Evolutionary conservation across 1,140 invertebrate species (phyloP).

Genomic region (Meteorus sp.): DNA sequence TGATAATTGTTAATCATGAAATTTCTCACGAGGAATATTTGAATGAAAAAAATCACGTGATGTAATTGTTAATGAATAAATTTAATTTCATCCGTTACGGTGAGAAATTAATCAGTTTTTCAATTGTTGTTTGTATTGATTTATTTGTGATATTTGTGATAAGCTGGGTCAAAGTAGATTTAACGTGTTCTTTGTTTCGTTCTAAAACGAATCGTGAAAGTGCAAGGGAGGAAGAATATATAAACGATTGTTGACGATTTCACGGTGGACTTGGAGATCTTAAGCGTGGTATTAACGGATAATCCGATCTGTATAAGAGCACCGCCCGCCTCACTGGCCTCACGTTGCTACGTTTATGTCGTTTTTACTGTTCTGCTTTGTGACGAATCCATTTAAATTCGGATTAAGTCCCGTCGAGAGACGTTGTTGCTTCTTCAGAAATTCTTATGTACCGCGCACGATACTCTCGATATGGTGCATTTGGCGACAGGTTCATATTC

Average conservation of each 20-base stretch:
- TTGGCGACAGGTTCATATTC: neutral
- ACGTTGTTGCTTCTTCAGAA: no score
- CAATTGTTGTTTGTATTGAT: no score
- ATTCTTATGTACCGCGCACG: no score
- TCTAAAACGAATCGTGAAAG: neutral
- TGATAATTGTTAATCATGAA: no score
- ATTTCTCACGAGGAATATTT: neutral
- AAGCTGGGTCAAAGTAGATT: neutral
- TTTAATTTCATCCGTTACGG: no score
- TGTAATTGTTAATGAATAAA: no score
- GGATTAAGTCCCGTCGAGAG: constrained; percentile 32
- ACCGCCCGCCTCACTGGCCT: constrained; percentile 25
- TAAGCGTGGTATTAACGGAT: constrained; percentile 27
- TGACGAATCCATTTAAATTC: constrained; percentile 41
- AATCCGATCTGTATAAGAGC: constrained; percentile 31
- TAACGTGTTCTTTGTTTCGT: neutral
- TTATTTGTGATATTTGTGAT: neutral
- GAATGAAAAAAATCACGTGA: no score
- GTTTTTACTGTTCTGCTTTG: constrained; percentile 21
- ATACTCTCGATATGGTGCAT: constrained; percentile 23
- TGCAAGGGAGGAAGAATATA: neutral
- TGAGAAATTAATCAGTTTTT: no score
- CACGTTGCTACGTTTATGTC: neutral
- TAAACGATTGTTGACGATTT: constrained; percentile 36
- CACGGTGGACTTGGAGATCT: constrained; percentile 29